Base-by-base conservation (phyloP, 2,113 vertebrate genomes). In the Phaethon lepturus region DNA sequence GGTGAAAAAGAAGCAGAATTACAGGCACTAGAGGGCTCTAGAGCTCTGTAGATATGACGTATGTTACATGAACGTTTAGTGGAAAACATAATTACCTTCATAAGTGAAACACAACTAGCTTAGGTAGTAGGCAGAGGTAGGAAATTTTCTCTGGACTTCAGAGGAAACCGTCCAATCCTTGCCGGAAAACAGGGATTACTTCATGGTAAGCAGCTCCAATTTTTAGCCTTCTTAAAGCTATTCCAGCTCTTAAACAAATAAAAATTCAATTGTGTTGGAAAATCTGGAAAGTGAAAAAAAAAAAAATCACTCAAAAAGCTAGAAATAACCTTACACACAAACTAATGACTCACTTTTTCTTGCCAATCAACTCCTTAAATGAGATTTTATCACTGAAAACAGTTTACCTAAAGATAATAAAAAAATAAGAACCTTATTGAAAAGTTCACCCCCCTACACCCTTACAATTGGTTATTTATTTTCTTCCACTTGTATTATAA, bases 391-490 rank as follows among this genome's bases (percentile, higher is more conserved):
- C 73, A 47, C 6, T 93, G 56, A 82, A 93, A 93, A 76, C 31
- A 38, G n/a, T 38, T 89, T 68, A 91, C 26, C 56, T 91, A 88
- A 84, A 96, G 94, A 71, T 79, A 88, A 93, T 78, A 86, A 91
- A 92, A 94, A 94, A 84, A 60, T 49, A 88, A 75, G 49, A 77
- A 82, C 28, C 42, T 71, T 93, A 89, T 59, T 94, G 84, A 86
- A 93, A 84, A 88, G 58, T 82, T 87, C 5, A 4, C 35, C 28
- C 45, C 20, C 66, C 25, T 38, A 69, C 19, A 26, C 24, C 6
- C n/a, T 90, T 93, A 94, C 87, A 98, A 92, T 67, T 96, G 90
- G n/a, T 76, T 92, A 96, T 97, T 97, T 96, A 86, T 97, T 97
- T 97, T 96, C 88, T 93, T 92, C 73, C 68, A 75, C 87, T 95